Percentiles rank a stretch among this genome's conserved stretches.
Conservation (phyloP, 1,140 invertebrate species). For the Andricus grossulariae region DNA sequence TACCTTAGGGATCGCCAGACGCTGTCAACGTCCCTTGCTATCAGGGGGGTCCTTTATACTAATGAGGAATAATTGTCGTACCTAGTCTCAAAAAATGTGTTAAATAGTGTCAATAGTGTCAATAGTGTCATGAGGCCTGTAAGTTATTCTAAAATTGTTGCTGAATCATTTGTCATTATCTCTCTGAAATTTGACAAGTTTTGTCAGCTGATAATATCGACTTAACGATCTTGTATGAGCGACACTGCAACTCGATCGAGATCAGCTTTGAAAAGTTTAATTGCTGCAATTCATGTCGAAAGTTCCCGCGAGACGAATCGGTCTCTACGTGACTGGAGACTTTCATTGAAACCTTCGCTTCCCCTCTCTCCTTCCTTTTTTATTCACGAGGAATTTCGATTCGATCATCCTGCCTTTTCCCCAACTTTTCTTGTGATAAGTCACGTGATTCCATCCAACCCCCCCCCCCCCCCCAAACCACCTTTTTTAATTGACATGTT, state of each 20-base stretch:
- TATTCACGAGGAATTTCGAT: slow-evolving; percentile 7
- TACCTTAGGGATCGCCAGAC: too few species aligned
- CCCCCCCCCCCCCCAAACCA: background rate
- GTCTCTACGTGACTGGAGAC: slow-evolving; percentile 38
- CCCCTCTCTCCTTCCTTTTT: background rate
- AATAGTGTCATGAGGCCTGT: too few species aligned
- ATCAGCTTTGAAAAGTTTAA: slow-evolving; percentile 54
- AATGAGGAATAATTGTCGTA: rapidly evolving
- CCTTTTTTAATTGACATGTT: slow-evolving; percentile 60
- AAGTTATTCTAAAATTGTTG: background rate
- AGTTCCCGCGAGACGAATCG: slow-evolving; percentile 42
- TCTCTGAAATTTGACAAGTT: background rate
- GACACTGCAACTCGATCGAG: slow-evolving; percentile 35
- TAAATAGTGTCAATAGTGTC: too few species aligned
- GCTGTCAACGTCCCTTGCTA: too few species aligned
- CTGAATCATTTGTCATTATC: background rate
- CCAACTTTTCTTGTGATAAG: slow-evolving; percentile 3
- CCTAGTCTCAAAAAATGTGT: too few species aligned
- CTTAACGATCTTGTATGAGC: background rate
- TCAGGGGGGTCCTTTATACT: too few species aligned
- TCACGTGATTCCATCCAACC: background rate
- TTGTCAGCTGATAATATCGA: background rate
- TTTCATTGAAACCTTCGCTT: background rate
- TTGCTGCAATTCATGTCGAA: slow-evolving; percentile 53
- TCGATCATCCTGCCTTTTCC: background rate